phyloP scores from a whole-genome alignment of 2,888 invertebrate genomes.

The Hirtodrosophila confusa region DNA sequence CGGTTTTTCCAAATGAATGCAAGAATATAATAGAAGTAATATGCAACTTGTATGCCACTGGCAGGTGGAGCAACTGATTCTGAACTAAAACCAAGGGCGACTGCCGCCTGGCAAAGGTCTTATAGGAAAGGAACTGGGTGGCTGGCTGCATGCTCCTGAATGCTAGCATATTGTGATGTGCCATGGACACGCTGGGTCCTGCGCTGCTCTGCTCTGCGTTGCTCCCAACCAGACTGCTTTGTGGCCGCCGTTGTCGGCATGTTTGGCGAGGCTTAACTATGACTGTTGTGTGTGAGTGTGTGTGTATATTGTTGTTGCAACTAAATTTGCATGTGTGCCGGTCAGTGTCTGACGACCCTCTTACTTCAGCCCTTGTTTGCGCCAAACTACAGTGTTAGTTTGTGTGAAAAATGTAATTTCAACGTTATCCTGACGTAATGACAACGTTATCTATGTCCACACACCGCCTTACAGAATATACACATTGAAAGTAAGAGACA shows the following conservation, averaged over 20 bases:
- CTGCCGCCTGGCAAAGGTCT: slow-evolving; percentile 11
- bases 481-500: slow-evolving; percentile 2
- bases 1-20: slow-evolving; percentile 24
- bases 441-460: slow-evolving; percentile 74
- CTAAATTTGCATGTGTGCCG: slow-evolving; percentile 69
- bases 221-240: slow-evolving; percentile 26
- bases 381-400: slow-evolving; percentile 33
- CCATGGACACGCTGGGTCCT: slow-evolving; percentile 16
- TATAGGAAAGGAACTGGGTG: slow-evolving; percentile 3
- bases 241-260: slow-evolving; percentile 32
- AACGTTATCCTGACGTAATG: slow-evolving; percentile 77
- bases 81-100: slow-evolving; percentile 26
- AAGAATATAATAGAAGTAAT: slow-evolving; percentile 60
- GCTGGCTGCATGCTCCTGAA: slow-evolving; percentile 12
- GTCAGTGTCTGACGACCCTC: slow-evolving; percentile 52
- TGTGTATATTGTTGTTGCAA: slow-evolving; percentile 16
- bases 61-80: slow-evolving; percentile 24
- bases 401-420: slow-evolving; percentile 78
- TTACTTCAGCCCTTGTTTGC: slow-evolving; percentile 2
- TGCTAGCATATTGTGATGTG: slow-evolving; percentile 47
- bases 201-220: slow-evolving; percentile 2
- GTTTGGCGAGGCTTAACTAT: slow-evolving; percentile 58
- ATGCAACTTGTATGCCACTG: slow-evolving; percentile 64
- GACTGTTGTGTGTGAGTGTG: slow-evolving; percentile 42
- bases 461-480: slow-evolving; percentile 32